Evolutionary conservation across 2,888 invertebrate genomes (phyloP), one percentile per base, ranked within the genome.

Genomic region (Chaetogeoica ovagalla): DNA sequence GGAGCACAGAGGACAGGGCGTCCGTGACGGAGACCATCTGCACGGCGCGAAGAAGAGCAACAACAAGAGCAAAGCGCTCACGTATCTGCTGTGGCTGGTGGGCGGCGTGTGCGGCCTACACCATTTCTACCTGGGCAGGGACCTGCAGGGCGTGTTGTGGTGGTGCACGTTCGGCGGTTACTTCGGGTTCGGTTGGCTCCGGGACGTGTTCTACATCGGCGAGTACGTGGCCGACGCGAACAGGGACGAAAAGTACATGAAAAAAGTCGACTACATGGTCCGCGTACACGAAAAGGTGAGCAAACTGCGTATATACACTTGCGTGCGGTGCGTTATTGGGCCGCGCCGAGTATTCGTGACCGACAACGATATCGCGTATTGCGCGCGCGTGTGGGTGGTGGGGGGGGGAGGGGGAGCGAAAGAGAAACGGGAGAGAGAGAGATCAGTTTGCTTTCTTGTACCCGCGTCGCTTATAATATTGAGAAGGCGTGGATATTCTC

Each of bases 101-200:
- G 95, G 95, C 23, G 98, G 98, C 7, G 87, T 94, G 84, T 91
- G 95, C 84, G 97, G 97, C 0, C 87, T 94, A 8, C 98, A 98
- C 87, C 95, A 97, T 86, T 90, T 97, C 85, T 98, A 98, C 87
- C 88, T 98, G 83, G 90, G 91, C 76, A 89, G 97, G 81, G 95
- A 97, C 86, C 89, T 91, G 37, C 98, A 98, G 84, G 97, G 95
- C 0, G 94, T 97, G 85, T 89, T 96, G 0, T 95, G 94, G 91
- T 94, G 94, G 91, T 91, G 92, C 82, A 94, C 95, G 0, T 87
- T 94, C 23, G 96, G 94, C 1, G 96, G 96, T 6, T 94, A 94
- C 85, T 89, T 91, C 84, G 94, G 95, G 0, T 85, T 94, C 21
- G 97, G 97, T 13, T 96, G 96, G 94, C 84, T 97, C 0, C 89